Percentiles rank a stretch among this genome's conserved stretches.
These are phyloP conservation scores for Colius striatus DNA, from an alignment of 2,113 vertebrate species.

Conservation along the genomic window DNA sequence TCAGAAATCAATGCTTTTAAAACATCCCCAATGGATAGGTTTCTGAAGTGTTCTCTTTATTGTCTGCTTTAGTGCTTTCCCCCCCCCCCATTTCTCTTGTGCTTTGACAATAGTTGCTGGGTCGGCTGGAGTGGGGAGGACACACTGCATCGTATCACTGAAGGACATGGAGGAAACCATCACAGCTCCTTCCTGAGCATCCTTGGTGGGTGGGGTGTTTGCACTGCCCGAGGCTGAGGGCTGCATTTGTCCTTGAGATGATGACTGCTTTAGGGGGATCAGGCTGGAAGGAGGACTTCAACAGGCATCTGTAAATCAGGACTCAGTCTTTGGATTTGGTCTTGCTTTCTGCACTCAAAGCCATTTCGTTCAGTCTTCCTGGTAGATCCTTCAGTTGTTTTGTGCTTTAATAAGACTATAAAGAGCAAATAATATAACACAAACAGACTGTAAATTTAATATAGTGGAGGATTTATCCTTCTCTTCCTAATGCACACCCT, in stretches of 20 bases:
- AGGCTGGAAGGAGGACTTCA: not conserved
- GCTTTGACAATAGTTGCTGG: not conserved
- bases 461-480: not conserved
- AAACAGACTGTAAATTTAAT: not conserved
- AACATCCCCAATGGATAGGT: not conserved
- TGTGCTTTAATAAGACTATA: not conserved
- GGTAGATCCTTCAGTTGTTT: not conserved
- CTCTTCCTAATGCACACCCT: not conserved
- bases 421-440: not conserved
- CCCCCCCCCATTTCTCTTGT: not conserved
- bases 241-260: rapidly evolving
- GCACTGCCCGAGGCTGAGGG: not conserved
- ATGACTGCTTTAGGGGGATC: not conserved
- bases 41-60: slow-evolving; percentile 34
- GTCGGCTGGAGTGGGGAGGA: not conserved
- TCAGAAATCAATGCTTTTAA: slow-evolving; percentile 50
- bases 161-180: not conserved
- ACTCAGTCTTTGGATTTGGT: not conserved
- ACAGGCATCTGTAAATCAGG: not conserved
- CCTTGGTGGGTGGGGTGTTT: rapidly evolving
- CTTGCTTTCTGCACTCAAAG: not conserved
- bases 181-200: rapidly evolving
- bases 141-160: not conserved
- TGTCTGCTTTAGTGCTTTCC: not conserved
- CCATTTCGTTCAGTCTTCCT: not conserved